Base-by-base conservation (phyloP, 2,113 vertebrate species). In the Strix aluco region DNA sequence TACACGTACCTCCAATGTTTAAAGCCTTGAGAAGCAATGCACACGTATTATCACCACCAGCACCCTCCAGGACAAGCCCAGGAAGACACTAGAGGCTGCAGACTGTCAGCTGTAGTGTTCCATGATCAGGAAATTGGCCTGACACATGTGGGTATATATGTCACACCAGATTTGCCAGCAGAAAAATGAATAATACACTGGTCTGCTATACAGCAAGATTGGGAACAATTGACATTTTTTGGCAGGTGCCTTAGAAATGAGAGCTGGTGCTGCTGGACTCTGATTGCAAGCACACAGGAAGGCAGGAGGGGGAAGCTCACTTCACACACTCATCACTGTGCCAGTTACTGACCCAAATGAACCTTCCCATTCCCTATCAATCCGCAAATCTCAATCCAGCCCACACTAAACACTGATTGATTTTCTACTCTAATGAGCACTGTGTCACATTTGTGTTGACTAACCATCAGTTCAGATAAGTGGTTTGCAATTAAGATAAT, bases 401-500 rank as follows among this genome's bases (percentile, higher is more conserved):
- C 92, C 73, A 73, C 86, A 46, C 25, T 91, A 75, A 92, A 95
- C 61, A 38, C 65, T 13, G 57, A 85, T 40, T 86, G 94, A 89
- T 92, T 92, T 90, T 91, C 78, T 66, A 7, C 88, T 85, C 77
- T 63, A 59, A 89, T 1, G 4, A 96, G 81, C 73, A 16, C 38
- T 0, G 29, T 46, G 84, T 86, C 94, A 94, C 88, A 70, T 91
- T 51, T 91, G 65, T 79, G 91, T 92, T 94, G 92, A 89, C 62
- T 82, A 69, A 87, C 82, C 73, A 87, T 69, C 89, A 72, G 77
- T 27, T 82, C 66, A 89, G 91, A 65, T 89, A 95, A 97, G 83
- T 94, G 92, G 73, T 75, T 91, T 85, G 94, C 83, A 96, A 89
- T 94, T 97, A 92, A 82, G 91, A 79, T 72, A 63, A 94, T 85